Evolutionary conservation across 2,113 vertebrate species (phyloP).

Genomic region (Lasiurus borealis): DNA sequence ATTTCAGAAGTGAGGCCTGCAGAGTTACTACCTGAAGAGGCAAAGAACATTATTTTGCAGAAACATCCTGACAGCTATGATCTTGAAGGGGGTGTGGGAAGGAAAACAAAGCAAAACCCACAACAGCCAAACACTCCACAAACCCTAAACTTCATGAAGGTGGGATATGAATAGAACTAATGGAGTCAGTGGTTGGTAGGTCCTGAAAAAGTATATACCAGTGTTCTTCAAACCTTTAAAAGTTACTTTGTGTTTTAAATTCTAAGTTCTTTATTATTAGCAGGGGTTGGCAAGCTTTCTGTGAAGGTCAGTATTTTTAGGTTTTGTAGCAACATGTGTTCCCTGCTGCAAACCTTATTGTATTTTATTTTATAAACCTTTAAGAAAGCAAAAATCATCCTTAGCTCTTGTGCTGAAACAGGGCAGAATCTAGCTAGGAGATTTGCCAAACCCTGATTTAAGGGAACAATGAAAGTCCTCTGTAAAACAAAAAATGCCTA

Average conservation of each 20-base stretch:
- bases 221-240: background rate
- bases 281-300: background rate
- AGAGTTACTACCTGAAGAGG: slow-evolving; percentile 88
- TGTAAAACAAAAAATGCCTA: background rate
- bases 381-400: background rate
- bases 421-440: background rate
- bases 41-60: background rate
- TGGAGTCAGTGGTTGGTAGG: background rate
- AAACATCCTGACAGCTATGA: background rate
- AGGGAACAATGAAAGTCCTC: background rate
- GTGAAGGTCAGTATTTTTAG: background rate
- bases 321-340: background rate
- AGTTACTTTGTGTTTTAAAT: background rate
- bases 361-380: background rate
- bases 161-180: background rate
- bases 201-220: too few relatives aligned
- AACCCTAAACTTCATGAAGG: background rate
- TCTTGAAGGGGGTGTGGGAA: background rate
- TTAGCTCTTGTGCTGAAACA: background rate
- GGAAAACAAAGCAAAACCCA: background rate
- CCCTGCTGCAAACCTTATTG: background rate
- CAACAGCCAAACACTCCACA: background rate
- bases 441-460: background rate
- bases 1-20: slow-evolving; percentile 88
- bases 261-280: background rate